Evolutionary conservation across 2,797 vertebrate species (phyloP), one percentile per base, ranked within the genome.

Genomic region (Discoglossus pictus): DNA sequence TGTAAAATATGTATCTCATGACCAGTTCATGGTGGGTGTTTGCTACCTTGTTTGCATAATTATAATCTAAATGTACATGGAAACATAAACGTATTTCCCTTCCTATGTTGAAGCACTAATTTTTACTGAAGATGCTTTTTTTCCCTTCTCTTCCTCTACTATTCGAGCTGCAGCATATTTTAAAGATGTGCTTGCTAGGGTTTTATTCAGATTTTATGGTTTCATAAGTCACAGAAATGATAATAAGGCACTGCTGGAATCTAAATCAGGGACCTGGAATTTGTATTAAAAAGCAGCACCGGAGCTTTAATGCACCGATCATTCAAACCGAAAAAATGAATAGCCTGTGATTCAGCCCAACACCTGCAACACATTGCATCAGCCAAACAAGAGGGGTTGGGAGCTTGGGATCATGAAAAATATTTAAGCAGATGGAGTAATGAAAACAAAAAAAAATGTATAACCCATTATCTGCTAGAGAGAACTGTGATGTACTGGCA

Each of bases 191-290:
- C 59, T 62, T 55, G 59, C 53, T 42, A 63, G 63, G 66, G 34
- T 25, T 61, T 69, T 69, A 62, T 69, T 69, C 58, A 55, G 66
- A 69, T 69, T 54, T 61, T 61, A 62, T 69, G 66, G 58, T 69
- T 69, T 69, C 66, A 62, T 69, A 69, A 69, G 56, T 69, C 66
- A 61, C 56, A 46, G 58, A 62, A 43, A 68, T 61, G 58, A 55
- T 61, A 62, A 48, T 62, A 62, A 69, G 44, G 55, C 55, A 62
- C 66, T 61, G 20, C 58, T 53, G 38, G 66, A 69, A 61, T 61
- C 31, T 27, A 61, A 62, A 62, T 55, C 66, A 47, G 59, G 20
- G 39, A 43, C 66, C 60, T 20, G 48, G 24, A 39, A 40, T 12
- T 31, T 40, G 58, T 11, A 20, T 16, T 7, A 39, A 55, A 66